A percentile compares a stretch with the other conserved stretches of the same genome.
phyloP scores from a whole-genome alignment of 2,888 invertebrate species.

The Apotomis turbidana region DNA sequence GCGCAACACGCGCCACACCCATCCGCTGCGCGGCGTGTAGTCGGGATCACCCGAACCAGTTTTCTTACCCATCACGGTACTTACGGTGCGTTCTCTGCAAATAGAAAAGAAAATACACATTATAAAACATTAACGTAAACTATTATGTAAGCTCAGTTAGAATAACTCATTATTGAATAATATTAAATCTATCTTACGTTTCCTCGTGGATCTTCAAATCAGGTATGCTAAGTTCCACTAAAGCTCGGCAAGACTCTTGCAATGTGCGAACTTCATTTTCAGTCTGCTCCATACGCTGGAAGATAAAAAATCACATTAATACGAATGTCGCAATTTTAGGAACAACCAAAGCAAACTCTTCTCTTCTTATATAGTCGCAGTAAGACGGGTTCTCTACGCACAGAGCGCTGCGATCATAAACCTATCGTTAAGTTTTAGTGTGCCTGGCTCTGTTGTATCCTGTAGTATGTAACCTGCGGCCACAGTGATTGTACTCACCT shows the following conservation, averaged over 20 bases:
- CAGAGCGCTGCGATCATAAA: no score
- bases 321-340: not conserved
- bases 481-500: conserved; percentile 62
- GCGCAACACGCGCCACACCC: conserved; percentile 90
- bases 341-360: not conserved
- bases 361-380: no score
- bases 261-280: conserved; percentile 88
- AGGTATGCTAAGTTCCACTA: conserved; percentile 75
- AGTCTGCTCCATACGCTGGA: conserved; percentile 87
- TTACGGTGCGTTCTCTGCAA: conserved; percentile 61
- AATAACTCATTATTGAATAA: not conserved
- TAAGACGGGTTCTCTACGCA: no score
- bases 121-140: not conserved
- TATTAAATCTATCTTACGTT: conserved; percentile 60
- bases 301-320: conserved; percentile 42
- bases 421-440: no score
- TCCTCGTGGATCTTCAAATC: conserved; percentile 74
- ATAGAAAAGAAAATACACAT: conserved; percentile 45
- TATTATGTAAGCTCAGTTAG: not conserved
- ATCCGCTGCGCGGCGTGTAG: conserved; percentile 81
- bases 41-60: conserved; percentile 84
- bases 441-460: no score
- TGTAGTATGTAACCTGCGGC: no score
- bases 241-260: conserved; percentile 88
- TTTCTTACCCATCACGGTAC: conserved; percentile 71